phyloP scores from a whole-genome alignment of 2,888 invertebrate genomes.

The Chymomyza procnemis region DNA sequence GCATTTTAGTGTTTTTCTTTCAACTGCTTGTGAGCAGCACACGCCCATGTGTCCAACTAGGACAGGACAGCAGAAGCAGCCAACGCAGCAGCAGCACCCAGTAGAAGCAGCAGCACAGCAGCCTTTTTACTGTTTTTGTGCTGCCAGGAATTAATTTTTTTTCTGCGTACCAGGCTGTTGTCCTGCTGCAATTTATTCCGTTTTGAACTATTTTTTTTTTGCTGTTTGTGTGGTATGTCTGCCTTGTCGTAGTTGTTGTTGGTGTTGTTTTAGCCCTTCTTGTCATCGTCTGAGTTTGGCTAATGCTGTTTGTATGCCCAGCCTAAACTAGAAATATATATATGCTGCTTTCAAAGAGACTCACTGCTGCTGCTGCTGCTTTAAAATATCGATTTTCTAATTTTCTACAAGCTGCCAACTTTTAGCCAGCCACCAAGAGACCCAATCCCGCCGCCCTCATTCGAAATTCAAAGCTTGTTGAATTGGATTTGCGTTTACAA shows the following conservation, averaged over 20 bases:
- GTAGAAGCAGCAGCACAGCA: slow-evolving; percentile 28
- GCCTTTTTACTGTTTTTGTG: slow-evolving; percentile 57
- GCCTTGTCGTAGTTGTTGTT: slow-evolving; percentile 11
- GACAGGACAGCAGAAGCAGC: neutral
- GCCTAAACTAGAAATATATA: neutral
- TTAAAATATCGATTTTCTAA: slow-evolving; percentile 67
- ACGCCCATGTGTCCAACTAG: slow-evolving; percentile 51
- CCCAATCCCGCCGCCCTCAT: neutral
- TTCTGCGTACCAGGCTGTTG: slow-evolving; percentile 18
- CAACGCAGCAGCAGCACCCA: neutral
- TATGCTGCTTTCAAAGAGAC: neutral
- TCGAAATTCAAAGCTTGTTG: slow-evolving; percentile 19
- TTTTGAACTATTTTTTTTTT: slow-evolving; percentile 47
- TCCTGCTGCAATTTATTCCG: slow-evolving; percentile 25
- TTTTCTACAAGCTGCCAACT: slow-evolving; percentile 21
- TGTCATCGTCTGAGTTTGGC: slow-evolving; percentile 43
- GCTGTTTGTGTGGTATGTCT: neutral
- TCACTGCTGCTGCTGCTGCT: slow-evolving; percentile 33
- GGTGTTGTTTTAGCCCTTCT: slow-evolving; percentile 33
- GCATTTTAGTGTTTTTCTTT: slow-evolving; percentile 67
- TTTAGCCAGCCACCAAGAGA: neutral
- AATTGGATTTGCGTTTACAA: slow-evolving; percentile 30
- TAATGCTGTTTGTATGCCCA: slow-evolving; percentile 21
- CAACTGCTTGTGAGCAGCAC: slow-evolving; percentile 34
- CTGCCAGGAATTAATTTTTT: slow-evolving; percentile 1